A percentile compares a stretch with the other conserved stretches of the same genome.
phyloP scores from a whole-genome alignment of 2,888 invertebrate species.

The Aphodius sticticus region DNA sequence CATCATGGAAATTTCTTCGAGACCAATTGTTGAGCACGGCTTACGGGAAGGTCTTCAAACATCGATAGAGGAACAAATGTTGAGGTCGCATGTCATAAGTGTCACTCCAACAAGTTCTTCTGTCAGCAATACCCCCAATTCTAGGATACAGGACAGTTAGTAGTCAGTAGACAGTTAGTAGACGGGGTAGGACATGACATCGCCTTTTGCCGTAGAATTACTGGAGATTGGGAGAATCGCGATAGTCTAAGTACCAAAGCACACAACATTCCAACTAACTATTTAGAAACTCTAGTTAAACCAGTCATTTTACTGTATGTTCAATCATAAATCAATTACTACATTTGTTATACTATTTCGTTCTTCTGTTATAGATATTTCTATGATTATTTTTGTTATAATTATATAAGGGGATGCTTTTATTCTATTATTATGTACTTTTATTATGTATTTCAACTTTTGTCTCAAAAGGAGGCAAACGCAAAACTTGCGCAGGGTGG shows the following conservation, averaged over 20 bases:
- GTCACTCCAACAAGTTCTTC: not conserved
- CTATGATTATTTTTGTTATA: not conserved
- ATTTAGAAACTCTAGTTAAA: not conserved
- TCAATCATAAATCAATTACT: not conserved
- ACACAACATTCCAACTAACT: not conserved
- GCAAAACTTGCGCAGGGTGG: no score
- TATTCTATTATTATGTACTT: no score
- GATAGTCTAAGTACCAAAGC: not conserved
- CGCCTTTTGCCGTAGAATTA: not conserved
- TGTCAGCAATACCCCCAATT: not conserved
- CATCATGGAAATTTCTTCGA: not conserved
- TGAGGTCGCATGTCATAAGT: not conserved
- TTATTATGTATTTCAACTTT: no score
- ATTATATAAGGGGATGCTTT: no score
- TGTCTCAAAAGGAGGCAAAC: no score
- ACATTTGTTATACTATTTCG: not conserved
- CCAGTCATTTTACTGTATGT: not conserved
- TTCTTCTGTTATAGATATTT: not conserved
- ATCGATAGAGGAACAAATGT: not conserved
- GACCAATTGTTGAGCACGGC: not conserved
- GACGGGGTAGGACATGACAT: not conserved
- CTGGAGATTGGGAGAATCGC: not conserved
- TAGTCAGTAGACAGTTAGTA: no score
- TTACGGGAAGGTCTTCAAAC: not conserved
- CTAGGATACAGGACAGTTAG: not conserved